Evolutionary conservation across 2,113 vertebrate genomes (phyloP).

Genomic region (Pomatorhinus ruficollis): DNA sequence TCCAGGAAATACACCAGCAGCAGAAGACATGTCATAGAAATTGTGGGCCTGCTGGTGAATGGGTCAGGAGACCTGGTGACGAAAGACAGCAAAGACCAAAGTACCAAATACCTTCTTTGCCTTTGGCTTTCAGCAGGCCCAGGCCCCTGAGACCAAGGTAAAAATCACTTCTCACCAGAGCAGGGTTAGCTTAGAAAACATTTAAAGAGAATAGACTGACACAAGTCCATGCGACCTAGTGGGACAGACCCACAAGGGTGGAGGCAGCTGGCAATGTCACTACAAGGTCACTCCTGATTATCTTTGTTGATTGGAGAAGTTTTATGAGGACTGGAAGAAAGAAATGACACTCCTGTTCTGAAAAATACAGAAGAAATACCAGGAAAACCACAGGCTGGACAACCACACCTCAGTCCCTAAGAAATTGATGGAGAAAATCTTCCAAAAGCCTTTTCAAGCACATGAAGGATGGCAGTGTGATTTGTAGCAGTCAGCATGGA

Average conservation of each 20-base stretch:
- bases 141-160: background rate
- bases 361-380: background rate
- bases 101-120: background rate
- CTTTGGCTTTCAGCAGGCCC: background rate
- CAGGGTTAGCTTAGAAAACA: background rate
- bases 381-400: background rate
- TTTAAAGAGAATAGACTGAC: background rate
- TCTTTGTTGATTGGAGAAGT: background rate
- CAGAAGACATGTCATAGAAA: background rate
- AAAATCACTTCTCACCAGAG: background rate
- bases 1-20: background rate
- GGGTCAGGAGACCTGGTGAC: background rate
- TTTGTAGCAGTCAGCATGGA: background rate
- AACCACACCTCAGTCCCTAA: background rate
- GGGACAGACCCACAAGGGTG: background rate
- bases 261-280: background rate
- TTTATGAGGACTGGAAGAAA: background rate
- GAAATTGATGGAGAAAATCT: background rate
- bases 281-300: accelerated
- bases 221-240: background rate
- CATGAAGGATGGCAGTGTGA: background rate
- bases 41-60: background rate
- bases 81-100: background rate
- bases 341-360: accelerated
- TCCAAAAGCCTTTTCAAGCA: background rate